A percentile compares a stretch with the other conserved stretches of the same genome.
These are phyloP conservation scores for Euclidia mi DNA, from an alignment of 2,888 invertebrate genomes.

Conservation along the genomic window DNA sequence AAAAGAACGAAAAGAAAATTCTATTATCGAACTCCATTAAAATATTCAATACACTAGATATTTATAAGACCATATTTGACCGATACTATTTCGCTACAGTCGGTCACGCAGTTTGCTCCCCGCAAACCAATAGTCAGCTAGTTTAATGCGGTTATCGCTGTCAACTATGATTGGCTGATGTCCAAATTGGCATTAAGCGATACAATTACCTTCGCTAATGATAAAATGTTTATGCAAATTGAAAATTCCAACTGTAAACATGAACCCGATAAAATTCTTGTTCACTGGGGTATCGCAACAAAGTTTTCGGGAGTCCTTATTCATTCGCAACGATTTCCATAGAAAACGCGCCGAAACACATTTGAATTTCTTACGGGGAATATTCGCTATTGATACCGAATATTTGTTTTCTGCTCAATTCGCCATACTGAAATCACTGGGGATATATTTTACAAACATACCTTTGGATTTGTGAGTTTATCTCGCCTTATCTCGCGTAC, in stretches of 20 bases:
- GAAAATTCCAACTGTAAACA: constrained; percentile 64
- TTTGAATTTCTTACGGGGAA: constrained; percentile 78
- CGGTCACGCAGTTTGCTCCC: not conserved
- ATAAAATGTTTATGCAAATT: constrained; percentile 64
- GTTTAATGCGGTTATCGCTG: constrained; percentile 35
- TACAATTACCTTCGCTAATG: constrained; percentile 43
- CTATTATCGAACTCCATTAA: too few relatives aligned
- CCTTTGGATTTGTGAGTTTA: constrained; percentile 56
- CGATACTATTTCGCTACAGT: not conserved
- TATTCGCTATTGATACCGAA: constrained; percentile 74
- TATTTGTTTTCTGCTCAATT: constrained; percentile 74
- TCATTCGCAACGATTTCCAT: constrained; percentile 80
- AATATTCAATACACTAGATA: too few relatives aligned
- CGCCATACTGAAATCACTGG: constrained; percentile 63
- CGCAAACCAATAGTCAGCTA: constrained; percentile 21
- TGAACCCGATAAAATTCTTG: constrained; percentile 57
- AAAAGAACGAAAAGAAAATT: too few relatives aligned
- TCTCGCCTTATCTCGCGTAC: constrained; percentile 27
- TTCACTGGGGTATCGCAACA: constrained; percentile 56
- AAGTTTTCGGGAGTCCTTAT: constrained; percentile 74
- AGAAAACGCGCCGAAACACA: constrained; percentile 73
- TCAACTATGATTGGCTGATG: constrained; percentile 40
- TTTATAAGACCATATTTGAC: not conserved
- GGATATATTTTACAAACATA: constrained; percentile 69
- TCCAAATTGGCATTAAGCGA: constrained; percentile 45